A percentile compares a stretch with the other conserved stretches of the same genome.
These are phyloP conservation scores for Drosophila kuntzei DNA, from an alignment of 2,888 invertebrate species.

Conservation along the genomic window DNA sequence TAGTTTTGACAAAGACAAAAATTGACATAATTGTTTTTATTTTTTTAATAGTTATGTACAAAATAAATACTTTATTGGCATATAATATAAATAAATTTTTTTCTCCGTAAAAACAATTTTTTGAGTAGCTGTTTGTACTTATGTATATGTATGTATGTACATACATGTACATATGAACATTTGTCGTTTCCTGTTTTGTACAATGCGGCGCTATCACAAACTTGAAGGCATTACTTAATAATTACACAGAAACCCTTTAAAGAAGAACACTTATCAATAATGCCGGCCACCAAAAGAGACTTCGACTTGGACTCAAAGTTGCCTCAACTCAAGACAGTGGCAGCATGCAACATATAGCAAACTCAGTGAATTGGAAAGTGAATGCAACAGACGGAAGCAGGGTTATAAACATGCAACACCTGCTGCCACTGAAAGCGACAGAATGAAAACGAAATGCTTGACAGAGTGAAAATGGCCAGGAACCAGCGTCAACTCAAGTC, in stretches of 20 bases:
- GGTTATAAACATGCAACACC: slow-evolving; percentile 36
- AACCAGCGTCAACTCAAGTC: slow-evolving; percentile 7
- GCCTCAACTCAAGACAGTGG: slow-evolving; percentile 20
- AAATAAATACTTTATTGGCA: too few relatives aligned
- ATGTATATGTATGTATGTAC: too few relatives aligned
- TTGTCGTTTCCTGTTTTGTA: slow-evolving; percentile 51
- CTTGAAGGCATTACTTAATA: slow-evolving; percentile 36
- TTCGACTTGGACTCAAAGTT: slow-evolving; percentile 2
- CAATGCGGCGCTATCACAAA: slow-evolving; percentile 22
- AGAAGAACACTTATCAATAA: slow-evolving; percentile 41
- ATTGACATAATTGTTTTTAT: too few relatives aligned
- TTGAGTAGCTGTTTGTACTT: neutral
- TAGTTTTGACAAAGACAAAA: too few relatives aligned
- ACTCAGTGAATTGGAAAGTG: slow-evolving; percentile 67
- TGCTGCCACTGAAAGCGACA: slow-evolving; percentile 64
- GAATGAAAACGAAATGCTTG: slow-evolving; percentile 23
- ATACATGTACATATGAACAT: slow-evolving; percentile 4
- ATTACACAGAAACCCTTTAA: slow-evolving; percentile 32
- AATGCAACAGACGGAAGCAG: slow-evolving; percentile 28
- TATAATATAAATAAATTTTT: too few relatives aligned
- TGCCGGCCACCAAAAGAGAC: slow-evolving; percentile 6
- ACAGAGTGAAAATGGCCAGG: neutral
- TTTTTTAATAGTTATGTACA: too few relatives aligned
- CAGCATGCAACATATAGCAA: slow-evolving; percentile 34
- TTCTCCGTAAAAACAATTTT: neutral